Conservation (phyloP, 1,140 invertebrate species). For the Bombus difficillimus region DNA sequence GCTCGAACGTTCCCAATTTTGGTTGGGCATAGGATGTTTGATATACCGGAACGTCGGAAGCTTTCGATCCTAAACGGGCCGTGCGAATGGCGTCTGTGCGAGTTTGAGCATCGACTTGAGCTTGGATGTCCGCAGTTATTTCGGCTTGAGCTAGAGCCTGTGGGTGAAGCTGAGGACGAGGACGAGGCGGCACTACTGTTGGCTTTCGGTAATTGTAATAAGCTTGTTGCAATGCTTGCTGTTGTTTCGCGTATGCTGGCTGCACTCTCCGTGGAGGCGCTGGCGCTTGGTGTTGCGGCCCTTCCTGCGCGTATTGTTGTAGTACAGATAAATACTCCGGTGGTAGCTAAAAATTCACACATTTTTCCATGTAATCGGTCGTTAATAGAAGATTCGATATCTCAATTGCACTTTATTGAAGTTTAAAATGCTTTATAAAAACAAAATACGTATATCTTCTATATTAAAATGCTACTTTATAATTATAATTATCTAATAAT, state of each 20-base stretch:
- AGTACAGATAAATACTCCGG: slow-evolving; percentile 77
- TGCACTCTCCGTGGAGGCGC: slow-evolving; percentile 68
- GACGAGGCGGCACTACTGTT: slow-evolving; percentile 72
- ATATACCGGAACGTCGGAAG: slow-evolving; percentile 63
- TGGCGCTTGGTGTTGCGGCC: slow-evolving; percentile 61
- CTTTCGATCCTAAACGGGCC: slow-evolving; percentile 67
- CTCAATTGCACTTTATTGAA: background rate
- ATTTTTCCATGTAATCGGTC: background rate
- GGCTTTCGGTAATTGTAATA: slow-evolving; percentile 79
- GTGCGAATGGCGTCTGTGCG: slow-evolving; percentile 68
- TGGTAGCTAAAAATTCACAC: slow-evolving; percentile 74
- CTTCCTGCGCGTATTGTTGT: slow-evolving; percentile 75
- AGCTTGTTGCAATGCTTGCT: slow-evolving; percentile 77
- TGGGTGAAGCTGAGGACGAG: slow-evolving; percentile 73
- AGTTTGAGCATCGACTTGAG: slow-evolving; percentile 69
- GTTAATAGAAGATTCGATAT: background rate
- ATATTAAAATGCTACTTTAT: too few relatives aligned
- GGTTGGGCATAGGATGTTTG: slow-evolving; percentile 65
- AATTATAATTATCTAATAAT: too few relatives aligned
- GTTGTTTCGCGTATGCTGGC: slow-evolving; percentile 75
- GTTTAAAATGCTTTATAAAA: background rate
- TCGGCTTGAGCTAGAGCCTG: slow-evolving; percentile 76
- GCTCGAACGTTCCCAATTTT: slow-evolving; percentile 78
- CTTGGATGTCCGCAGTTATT: slow-evolving; percentile 70
- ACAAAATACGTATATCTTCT: background rate